Conservation (phyloP, 2,888 invertebrate genomes). For the Chironomus tentans region DNA sequence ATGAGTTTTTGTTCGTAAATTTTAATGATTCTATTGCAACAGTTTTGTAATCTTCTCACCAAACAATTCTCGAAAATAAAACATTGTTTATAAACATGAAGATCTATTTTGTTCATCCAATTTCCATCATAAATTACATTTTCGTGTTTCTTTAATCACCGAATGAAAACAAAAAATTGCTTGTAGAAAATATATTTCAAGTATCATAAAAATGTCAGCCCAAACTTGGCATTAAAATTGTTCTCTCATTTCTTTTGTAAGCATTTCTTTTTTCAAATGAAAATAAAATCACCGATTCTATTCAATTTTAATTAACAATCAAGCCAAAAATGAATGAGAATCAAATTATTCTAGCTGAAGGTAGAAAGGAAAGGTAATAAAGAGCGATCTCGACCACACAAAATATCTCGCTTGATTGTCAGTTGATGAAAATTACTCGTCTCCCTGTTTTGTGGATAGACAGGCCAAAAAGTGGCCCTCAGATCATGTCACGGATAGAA, state of each 20-base stretch:
- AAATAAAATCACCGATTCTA: background rate
- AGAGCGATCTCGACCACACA: no score
- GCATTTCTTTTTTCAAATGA: no score
- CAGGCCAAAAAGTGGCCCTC: background rate
- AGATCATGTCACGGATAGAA: no score
- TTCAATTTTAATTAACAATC: background rate
- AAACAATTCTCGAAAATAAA: no score
- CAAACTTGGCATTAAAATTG: background rate
- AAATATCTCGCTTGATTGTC: background rate
- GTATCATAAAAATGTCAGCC: background rate
- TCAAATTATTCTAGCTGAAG: background rate
- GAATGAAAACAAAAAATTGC: background rate
- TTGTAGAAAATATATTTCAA: background rate
- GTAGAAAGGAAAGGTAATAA: no score
- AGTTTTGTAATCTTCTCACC: no score
- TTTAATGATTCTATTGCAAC: no score
- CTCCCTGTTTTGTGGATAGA: background rate
- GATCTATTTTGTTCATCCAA: background rate
- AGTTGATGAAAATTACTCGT: background rate
- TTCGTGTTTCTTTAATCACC: background rate
- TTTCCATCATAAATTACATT: background rate
- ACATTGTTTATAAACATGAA: no score
- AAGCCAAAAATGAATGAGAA: background rate
- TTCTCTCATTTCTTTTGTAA: no score
- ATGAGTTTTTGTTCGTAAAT: no score